Percentiles rank a stretch among this genome's conserved stretches.
These are phyloP conservation scores for Hyperoplus immaculatus DNA, from an alignment of 2,797 vertebrate species.

Conservation along the genomic window DNA sequence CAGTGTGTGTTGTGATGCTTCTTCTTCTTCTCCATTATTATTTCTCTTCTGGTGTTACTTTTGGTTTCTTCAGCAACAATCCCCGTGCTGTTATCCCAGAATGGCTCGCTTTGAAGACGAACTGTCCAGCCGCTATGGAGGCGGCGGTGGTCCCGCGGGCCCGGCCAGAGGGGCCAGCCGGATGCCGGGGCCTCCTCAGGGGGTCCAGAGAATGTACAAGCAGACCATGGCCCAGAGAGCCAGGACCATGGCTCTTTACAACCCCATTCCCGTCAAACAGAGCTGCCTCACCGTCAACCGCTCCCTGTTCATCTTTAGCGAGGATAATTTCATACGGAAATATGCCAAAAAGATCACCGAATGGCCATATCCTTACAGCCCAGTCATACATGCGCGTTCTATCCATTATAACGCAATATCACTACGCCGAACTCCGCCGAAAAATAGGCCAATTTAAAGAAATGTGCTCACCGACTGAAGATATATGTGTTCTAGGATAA, in stretches of 20 bases:
- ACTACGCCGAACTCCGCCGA: neutral
- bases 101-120: slow-evolving; percentile 98
- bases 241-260: slow-evolving; percentile 98
- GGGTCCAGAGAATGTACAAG: slow-evolving; percentile 91
- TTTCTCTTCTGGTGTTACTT: slow-evolving; percentile 83
- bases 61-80: slow-evolving; percentile 81
- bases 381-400: neutral
- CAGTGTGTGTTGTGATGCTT: slow-evolving; percentile 90
- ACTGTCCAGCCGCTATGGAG: slow-evolving; percentile 91
- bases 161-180: slow-evolving; percentile 85
- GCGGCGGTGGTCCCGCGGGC: slow-evolving; percentile 87
- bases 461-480: neutral
- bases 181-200: slow-evolving; percentile 85
- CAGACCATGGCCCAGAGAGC: slow-evolving; percentile 97
- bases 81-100: slow-evolving; percentile 77
- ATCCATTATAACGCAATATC: neutral
- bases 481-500: neutral
- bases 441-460: slow-evolving; percentile 14
- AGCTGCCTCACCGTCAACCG: slow-evolving; percentile 97
- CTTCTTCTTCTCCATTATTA: slow-evolving; percentile 66
- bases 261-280: slow-evolving; percentile 97
- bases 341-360: slow-evolving; percentile 99
- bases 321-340: slow-evolving; percentile 98
- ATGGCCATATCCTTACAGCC: slow-evolving; percentile 96
- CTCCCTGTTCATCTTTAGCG: slow-evolving; percentile 98